Conservation (phyloP, 2,888 invertebrate genomes). For the Drosophila nr. fundita region DNA sequence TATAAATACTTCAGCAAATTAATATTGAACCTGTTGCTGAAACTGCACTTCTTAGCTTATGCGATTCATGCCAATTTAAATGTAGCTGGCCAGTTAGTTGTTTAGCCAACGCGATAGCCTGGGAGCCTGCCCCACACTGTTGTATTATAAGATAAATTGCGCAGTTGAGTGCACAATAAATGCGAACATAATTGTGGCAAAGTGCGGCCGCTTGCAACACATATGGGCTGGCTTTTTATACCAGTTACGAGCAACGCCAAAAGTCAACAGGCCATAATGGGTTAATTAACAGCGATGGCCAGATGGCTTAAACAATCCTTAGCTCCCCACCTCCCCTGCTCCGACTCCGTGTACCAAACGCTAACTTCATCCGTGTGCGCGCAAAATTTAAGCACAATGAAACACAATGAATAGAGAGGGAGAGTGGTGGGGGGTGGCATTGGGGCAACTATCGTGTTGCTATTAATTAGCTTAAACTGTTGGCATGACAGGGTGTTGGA, state of each 20-base stretch:
- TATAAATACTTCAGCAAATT: neutral
- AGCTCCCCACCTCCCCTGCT: neutral
- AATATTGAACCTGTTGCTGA: neutral
- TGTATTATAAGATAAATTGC: slow-evolving; percentile 32
- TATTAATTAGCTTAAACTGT: slow-evolving; percentile 66
- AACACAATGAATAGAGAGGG: neutral
- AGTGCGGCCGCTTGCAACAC: slow-evolving; percentile 18
- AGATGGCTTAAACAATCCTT: slow-evolving; percentile 2
- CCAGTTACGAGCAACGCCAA: slow-evolving; percentile 2
- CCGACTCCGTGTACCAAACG: neutral
- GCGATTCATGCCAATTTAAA: neutral
- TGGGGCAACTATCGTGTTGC: slow-evolving; percentile 29
- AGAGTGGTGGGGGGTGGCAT: neutral
- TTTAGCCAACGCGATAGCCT: neutral
- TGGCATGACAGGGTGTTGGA: slow-evolving; percentile 19
- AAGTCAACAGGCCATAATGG: slow-evolving; percentile 66
- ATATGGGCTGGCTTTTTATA: neutral
- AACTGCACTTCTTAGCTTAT: neutral
- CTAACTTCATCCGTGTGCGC: neutral
- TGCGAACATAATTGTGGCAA: slow-evolving; percentile 50
- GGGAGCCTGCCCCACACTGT: neutral
- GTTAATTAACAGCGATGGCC: slow-evolving; percentile 57
- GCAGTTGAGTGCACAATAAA: slow-evolving; percentile 50
- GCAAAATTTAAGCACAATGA: neutral
- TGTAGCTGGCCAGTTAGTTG: neutral